A percentile compares a stretch with the other conserved stretches of the same genome.
Conservation (phyloP, 2,113 vertebrate species). For the Mustela nigripes region DNA sequence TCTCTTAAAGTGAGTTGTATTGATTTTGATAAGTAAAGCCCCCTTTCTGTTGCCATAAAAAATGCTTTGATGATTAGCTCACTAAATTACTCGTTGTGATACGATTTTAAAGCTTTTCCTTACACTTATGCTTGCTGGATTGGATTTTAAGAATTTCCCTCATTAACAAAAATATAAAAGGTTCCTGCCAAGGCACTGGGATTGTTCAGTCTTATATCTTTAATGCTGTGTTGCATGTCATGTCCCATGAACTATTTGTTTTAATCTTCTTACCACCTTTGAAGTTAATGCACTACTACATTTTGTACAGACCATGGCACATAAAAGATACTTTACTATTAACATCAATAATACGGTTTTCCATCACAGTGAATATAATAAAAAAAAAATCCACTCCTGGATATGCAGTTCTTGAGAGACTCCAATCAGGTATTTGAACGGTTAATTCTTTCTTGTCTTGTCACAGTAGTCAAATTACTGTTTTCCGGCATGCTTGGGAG, state of each 20-base stretch:
- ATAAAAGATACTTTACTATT: conserved; percentile 55
- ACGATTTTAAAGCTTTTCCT: conserved; percentile 72
- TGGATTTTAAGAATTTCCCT: conserved; percentile 68
- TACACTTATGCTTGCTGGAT: conserved; percentile 55
- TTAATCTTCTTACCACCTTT: conserved; percentile 61
- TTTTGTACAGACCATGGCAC: conserved; percentile 50
- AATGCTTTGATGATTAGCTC: conserved; percentile 63
- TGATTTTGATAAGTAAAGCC: conserved; percentile 62
- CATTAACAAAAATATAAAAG: conserved; percentile 63
- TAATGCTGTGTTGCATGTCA: conserved; percentile 44
- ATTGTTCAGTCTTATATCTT: conserved; percentile 57
- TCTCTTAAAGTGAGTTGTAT: conserved; percentile 50
- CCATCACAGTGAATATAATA: background rate
- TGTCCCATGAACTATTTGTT: conserved; percentile 64
- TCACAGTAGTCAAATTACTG: conserved; percentile 18
- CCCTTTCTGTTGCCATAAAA: conserved; percentile 45
- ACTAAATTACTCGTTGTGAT: conserved; percentile 59
- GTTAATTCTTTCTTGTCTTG: conserved; percentile 65
- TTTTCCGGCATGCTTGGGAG: conserved; percentile 17
- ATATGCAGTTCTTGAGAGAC: conserved; percentile 40
- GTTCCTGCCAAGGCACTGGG: conserved; percentile 37
- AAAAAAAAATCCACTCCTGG: background rate
- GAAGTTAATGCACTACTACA: conserved; percentile 61
- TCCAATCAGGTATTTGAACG: conserved; percentile 35
- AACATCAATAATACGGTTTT: conserved; percentile 53